Evolutionary conservation across 2,797 vertebrate species (phyloP).

Genomic region (Sebastes nivosus): DNA sequence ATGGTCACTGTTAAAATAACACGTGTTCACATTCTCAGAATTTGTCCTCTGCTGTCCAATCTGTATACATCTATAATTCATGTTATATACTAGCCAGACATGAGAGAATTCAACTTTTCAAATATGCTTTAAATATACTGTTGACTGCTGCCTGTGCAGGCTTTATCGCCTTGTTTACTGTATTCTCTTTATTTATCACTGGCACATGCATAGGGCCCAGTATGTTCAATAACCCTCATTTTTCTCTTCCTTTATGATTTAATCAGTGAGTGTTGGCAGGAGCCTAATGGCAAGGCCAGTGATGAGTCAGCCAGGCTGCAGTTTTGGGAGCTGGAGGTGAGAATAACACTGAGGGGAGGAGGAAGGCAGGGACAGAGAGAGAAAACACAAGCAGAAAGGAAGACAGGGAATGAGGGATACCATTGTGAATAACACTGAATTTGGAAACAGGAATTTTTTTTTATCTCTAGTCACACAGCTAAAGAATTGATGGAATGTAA

Average conservation of each 20-base stretch:
- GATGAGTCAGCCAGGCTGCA: constrained; percentile 84
- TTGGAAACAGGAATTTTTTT: constrained; percentile 21
- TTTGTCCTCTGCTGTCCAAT: constrained; percentile 31
- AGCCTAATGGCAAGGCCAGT: constrained; percentile 80
- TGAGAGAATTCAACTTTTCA: constrained; percentile 37
- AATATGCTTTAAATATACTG: constrained; percentile 40
- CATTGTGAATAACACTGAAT: constrained; percentile 54
- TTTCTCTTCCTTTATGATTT: constrained; percentile 79
- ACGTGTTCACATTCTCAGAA: constrained; percentile 16
- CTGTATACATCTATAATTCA: constrained; percentile 36
- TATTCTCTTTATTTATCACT: constrained; percentile 67
- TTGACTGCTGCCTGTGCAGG: constrained; percentile 53
- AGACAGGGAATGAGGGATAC: constrained; percentile 46
- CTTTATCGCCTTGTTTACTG: constrained; percentile 56
- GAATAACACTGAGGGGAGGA: constrained; percentile 76
- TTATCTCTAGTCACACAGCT: neutral
- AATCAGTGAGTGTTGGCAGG: constrained; percentile 82
- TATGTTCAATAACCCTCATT: constrained; percentile 64
- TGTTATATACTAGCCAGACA: constrained; percentile 32
- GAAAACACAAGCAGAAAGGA: constrained; percentile 59
- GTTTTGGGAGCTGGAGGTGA: constrained; percentile 82
- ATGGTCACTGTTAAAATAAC: constrained; percentile 35
- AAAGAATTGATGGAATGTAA: constrained; percentile 46
- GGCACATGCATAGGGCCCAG: constrained; percentile 62
- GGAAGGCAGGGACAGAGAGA: constrained; percentile 64